Base-by-base conservation (phyloP, 1,140 invertebrate genomes). In the Plodia interpunctella region DNA sequence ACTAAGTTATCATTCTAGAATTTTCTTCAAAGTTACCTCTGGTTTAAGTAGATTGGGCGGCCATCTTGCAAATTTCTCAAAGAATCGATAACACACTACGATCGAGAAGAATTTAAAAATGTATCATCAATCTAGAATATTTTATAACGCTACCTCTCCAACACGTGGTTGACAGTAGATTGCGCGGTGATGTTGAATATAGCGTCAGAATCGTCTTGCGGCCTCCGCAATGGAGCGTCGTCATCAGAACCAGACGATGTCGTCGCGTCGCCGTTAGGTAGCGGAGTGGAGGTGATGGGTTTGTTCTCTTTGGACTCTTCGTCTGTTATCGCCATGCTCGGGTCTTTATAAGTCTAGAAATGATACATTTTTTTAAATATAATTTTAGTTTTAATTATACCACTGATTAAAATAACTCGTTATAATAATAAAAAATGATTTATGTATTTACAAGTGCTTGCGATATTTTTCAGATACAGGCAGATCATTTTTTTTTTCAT, bases 261-360 rank as follows among this genome's bases (percentile, higher is more conserved):
- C 6, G 73, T 59, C 17, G 62, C 63, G 6, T 76, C 70, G 10
- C 74, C 78, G 62, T 79, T 90, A 25, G 77, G 73, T 19, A 87
- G 67, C 38, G 83, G 85, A 1, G 83, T 86, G 6, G 82, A 83
- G 19, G 84, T 89, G 5, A 88, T 85, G 18, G 87, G 87, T 68
- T 90, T 90, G 69, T 91, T 91, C 76, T 91, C 91, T 68, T 92
- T 91, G 0, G 81, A 90, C 66, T 92, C 91, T 62, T 91, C 90
- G 63, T 90, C 90, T 0, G 89, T 90, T 65, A 90, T 83, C 30
- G 66, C 68, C 56, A 80, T 67, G 55, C 65, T 74, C 5, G 80
- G 66, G 50, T 90, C 88, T 66, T 89, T 85, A 57, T 74, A 84
- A n/a, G 57, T 78, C 80, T 90, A 74, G 49, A 74, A 80, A 65